These are phyloP conservation scores for Shargacucullia verbasci DNA, from an alignment of 2,888 invertebrate species.

Conservation along the genomic window DNA sequence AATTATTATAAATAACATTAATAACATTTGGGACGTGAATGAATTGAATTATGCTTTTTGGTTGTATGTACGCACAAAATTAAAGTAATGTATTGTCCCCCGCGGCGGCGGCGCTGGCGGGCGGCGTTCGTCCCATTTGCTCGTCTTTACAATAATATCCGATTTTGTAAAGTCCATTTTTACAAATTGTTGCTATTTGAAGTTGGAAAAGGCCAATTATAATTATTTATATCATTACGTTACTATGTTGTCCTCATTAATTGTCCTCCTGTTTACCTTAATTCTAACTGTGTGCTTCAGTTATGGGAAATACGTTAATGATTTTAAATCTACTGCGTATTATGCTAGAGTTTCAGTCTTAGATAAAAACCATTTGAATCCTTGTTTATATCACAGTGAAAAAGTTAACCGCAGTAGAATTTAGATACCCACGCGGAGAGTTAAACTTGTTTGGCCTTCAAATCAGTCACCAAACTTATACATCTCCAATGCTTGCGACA, in stretches of 20 bases:
- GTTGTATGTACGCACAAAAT: conserved; percentile 7
- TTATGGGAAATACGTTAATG: conserved; percentile 11
- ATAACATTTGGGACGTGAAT: conserved; percentile 19
- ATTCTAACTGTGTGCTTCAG: neutral
- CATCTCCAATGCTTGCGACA: conserved; percentile 56
- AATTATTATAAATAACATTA: conserved; percentile 3
- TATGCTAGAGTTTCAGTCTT: conserved; percentile 4
- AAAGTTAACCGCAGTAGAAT: conserved; percentile 26
- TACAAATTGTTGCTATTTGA: too few species aligned
- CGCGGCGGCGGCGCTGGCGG: too few species aligned
- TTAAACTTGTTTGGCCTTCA: conserved; percentile 50
- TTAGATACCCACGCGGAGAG: conserved; percentile 40
- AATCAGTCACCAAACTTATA: conserved; percentile 42
- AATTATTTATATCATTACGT: too few species aligned
- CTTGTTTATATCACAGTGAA: conserved; percentile 22
- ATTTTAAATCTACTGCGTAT: neutral
- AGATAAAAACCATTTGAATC: conserved; percentile 22
- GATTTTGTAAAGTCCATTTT: too few species aligned
- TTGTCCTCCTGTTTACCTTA: conserved; percentile 11
- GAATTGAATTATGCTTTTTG: conserved; percentile 29
- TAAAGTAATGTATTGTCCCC: too few species aligned
- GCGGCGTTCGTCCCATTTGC: too few species aligned
- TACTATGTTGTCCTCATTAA: too few species aligned
- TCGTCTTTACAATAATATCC: too few species aligned
- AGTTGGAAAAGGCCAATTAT: too few species aligned